phyloP scores from a whole-genome alignment of 2,797 vertebrate genomes.

The Acanthornis magna region DNA sequence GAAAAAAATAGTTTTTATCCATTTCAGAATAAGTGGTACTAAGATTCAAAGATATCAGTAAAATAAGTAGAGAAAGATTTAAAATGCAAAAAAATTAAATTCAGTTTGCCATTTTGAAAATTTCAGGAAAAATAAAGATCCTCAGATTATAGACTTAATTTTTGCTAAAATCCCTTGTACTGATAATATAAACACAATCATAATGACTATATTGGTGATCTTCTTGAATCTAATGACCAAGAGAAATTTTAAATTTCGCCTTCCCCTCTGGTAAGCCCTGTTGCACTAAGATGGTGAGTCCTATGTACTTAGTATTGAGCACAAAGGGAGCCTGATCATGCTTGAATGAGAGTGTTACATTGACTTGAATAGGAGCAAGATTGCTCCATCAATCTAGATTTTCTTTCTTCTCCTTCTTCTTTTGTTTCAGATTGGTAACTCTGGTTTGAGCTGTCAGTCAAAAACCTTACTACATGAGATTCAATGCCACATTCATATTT shows the following conservation, averaged over 20 bases:
- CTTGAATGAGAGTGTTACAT: constrained; percentile 47
- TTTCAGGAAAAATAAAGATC: not conserved
- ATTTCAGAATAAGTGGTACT: not conserved
- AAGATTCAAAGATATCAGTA: not conserved
- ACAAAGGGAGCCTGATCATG: constrained; percentile 63
- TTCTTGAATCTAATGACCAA: not conserved
- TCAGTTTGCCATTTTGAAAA: not conserved
- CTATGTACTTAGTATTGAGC: constrained; percentile 14
- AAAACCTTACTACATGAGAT: not conserved
- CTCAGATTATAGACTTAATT: not conserved
- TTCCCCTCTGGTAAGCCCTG: not conserved
- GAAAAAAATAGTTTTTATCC: not conserved
- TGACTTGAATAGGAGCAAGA: constrained; percentile 61
- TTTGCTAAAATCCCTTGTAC: not conserved
- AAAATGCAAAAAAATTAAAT: not conserved
- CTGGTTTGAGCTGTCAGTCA: constrained; percentile 39
- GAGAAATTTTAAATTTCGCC: not conserved
- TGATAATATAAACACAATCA: not conserved
- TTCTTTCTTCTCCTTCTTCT: constrained; percentile 50
- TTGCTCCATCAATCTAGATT: constrained; percentile 62
- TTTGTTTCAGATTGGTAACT: constrained; percentile 60
- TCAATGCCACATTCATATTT: constrained; percentile 10
- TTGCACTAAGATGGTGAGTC: not conserved
- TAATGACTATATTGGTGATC: not conserved
- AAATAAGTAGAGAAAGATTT: not conserved